Evolutionary conservation across 2,113 vertebrate genomes (phyloP).

Genomic region (Mastomys coucha): DNA sequence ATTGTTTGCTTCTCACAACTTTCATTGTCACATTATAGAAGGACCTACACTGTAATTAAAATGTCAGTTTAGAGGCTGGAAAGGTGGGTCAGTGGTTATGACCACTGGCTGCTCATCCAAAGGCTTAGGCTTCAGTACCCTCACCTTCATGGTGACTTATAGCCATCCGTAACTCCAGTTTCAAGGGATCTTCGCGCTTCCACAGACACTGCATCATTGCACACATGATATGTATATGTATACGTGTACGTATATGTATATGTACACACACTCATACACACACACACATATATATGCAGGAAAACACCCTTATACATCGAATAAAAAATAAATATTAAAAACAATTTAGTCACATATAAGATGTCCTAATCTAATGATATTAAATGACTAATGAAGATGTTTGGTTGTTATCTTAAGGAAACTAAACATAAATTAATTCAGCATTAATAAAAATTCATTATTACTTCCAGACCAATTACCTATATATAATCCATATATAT

Average conservation of each 20-base stretch:
- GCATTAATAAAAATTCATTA: background rate
- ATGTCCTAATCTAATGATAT: background rate
- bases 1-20: conserved; percentile 22
- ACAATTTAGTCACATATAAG: conserved; percentile 4
- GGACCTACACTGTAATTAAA: conserved; percentile 51
- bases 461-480: conserved; percentile 34
- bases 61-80: background rate
- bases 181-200: background rate
- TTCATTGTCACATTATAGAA: conserved; percentile 30
- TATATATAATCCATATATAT: conserved; percentile 44
- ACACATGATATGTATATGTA: too few relatives aligned
- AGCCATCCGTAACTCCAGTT: background rate
- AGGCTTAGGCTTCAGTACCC: too few relatives aligned
- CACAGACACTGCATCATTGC: background rate
- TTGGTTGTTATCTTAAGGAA: conserved; percentile 49
- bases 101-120: background rate
- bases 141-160: background rate
- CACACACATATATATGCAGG: background rate
- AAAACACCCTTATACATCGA: background rate
- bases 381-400: conserved; percentile 46
- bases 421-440: conserved; percentile 40
- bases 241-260: too few relatives aligned
- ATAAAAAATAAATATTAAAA: background rate
- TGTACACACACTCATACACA: too few relatives aligned
- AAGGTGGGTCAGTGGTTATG: background rate